phyloP scores from a whole-genome alignment of 2,888 invertebrate species.

The Limulus polyphemus region DNA sequence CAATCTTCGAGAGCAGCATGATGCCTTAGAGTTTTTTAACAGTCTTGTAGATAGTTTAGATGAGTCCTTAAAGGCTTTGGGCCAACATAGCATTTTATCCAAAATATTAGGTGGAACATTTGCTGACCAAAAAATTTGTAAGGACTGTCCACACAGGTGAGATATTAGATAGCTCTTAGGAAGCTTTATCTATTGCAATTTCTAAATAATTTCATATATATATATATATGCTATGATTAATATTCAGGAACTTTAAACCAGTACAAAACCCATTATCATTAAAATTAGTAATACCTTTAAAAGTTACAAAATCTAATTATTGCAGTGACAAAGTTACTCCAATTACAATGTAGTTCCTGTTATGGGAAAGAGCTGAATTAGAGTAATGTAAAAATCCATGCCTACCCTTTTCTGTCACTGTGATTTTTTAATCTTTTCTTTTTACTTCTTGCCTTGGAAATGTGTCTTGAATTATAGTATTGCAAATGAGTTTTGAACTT shows the following conservation, averaged over 20 bases:
- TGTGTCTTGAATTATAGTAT: too few relatives aligned
- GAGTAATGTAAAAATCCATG: too few relatives aligned
- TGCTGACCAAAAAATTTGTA: conserved; percentile 97
- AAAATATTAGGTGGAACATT: conserved; percentile 91
- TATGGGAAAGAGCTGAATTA: too few relatives aligned
- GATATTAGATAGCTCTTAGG: not conserved
- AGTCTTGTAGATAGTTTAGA: conserved; percentile 90
- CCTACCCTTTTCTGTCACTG: too few relatives aligned
- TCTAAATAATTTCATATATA: not conserved
- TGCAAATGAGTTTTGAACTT: too few relatives aligned
- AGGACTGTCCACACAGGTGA: conserved; percentile 76
- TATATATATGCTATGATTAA: not conserved
- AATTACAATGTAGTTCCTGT: too few relatives aligned
- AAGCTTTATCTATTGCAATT: not conserved
- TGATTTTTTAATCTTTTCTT: too few relatives aligned
- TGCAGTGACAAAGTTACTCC: too few relatives aligned
- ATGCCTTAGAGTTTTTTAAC: conserved; percentile 98
- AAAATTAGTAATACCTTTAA: too few relatives aligned
- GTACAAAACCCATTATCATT: too few relatives aligned
- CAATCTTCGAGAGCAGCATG: conserved; percentile 93
- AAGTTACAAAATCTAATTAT: too few relatives aligned
- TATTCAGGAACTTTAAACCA: not conserved
- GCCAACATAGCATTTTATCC: conserved; percentile 80
- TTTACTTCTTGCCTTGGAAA: too few relatives aligned
- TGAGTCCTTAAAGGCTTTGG: conserved; percentile 83